phyloP scores from a whole-genome alignment of 2,113 vertebrate species.

The Channa maculata region DNA sequence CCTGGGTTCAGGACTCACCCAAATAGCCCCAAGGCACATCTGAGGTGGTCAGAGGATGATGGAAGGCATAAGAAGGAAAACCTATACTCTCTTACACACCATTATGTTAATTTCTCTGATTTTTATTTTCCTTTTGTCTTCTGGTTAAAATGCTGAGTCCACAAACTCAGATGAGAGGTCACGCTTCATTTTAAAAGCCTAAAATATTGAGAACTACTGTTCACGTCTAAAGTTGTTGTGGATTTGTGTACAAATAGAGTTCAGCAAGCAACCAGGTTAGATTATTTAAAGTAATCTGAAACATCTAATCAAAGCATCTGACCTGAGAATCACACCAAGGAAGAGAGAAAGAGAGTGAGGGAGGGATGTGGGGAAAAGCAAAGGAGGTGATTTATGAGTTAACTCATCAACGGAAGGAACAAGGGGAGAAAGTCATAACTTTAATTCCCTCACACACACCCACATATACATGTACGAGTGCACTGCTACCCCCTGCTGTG shows the following conservation, averaged over 20 bases:
- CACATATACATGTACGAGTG: conserved; percentile 3
- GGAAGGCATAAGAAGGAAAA: background rate
- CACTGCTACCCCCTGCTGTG: conserved; percentile 19
- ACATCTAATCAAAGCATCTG: conserved; percentile 50
- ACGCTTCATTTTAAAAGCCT: too few species aligned
- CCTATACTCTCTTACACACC: background rate
- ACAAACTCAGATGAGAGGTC: too few species aligned
- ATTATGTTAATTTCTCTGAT: background rate
- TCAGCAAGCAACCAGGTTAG: conserved; percentile 89
- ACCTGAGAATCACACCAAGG: conserved; percentile 64
- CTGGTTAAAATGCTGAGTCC: background rate
- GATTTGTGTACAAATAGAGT: conserved; percentile 71
- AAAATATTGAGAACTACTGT: too few species aligned
- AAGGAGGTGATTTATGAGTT: conserved; percentile 59
- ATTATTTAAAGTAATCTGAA: conserved; percentile 92
- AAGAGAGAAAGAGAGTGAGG: conserved; percentile 22
- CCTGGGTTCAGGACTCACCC: background rate
- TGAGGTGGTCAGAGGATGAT: background rate
- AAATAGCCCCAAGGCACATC: background rate
- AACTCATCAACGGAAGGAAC: conserved; percentile 46
- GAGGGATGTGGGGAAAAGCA: conserved; percentile 14
- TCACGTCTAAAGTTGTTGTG: conserved; percentile 5
- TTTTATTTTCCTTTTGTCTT: too few species aligned
- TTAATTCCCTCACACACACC: conserved; percentile 46
- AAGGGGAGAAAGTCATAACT: conserved; percentile 59